Conservation (phyloP, 1,140 invertebrate species). For the Apis laboriosa region DNA sequence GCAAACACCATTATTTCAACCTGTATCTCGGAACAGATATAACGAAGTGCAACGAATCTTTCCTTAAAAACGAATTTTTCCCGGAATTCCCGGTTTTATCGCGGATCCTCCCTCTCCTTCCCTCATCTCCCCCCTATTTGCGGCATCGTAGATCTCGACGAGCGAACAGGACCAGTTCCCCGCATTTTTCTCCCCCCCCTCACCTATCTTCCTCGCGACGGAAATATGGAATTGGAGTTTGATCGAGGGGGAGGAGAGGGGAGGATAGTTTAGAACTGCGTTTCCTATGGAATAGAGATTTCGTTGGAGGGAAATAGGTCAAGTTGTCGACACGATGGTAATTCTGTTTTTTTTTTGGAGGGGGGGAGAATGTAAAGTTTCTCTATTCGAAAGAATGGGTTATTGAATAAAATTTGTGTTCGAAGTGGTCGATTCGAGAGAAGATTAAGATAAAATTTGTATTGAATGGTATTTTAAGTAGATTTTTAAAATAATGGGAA, state of each 20-base stretch:
- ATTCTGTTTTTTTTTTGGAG: no score
- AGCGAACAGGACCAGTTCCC: background rate
- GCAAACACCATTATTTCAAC: slow-evolving; percentile 67
- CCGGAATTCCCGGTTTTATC: slow-evolving; percentile 8
- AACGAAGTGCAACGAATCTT: background rate
- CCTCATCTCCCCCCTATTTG: slow-evolving; percentile 50
- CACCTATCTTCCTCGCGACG: background rate
- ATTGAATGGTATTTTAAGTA: no score
- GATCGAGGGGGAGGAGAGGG: slow-evolving; percentile 16
- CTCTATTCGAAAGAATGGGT: no score
- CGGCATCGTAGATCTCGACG: slow-evolving; percentile 55
- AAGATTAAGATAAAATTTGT: no score
- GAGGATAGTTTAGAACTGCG: background rate
- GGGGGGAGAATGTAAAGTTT: no score
- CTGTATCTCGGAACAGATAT: slow-evolving; percentile 61
- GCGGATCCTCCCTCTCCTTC: slow-evolving; percentile 35
- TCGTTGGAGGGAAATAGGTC: slow-evolving; percentile 10
- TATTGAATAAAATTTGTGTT: no score
- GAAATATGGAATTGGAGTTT: slow-evolving; percentile 49
- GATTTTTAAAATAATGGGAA: no score
- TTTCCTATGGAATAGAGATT: background rate
- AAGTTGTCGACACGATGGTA: background rate
- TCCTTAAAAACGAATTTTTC: slow-evolving; percentile 62
- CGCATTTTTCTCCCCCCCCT: slow-evolving; percentile 32
- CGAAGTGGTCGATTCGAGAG: no score